Evolutionary conservation across 2,113 vertebrate species (phyloP).

Genomic region (Brachypodius melanocephalos): DNA sequence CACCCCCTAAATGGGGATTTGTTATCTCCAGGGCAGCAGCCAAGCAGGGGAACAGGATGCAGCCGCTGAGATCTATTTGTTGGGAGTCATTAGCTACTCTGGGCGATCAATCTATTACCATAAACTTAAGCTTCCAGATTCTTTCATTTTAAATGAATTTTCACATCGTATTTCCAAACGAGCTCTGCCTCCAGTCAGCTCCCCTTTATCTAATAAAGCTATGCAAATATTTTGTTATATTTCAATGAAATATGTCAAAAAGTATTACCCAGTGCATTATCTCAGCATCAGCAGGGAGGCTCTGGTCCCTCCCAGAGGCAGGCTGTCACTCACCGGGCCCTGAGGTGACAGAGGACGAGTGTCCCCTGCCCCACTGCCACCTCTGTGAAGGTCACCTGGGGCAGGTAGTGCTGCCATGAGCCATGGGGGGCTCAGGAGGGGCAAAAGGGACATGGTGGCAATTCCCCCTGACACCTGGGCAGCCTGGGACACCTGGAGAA

Average conservation of each 20-base stretch:
- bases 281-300: conserved; percentile 30
- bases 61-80: conserved; percentile 42
- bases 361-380: neutral
- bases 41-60: neutral
- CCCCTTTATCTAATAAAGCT: conserved; percentile 79
- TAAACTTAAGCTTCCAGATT: conserved; percentile 73
- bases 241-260: conserved; percentile 74
- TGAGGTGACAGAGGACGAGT: accelerated
- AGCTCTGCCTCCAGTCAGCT: conserved; percentile 76
- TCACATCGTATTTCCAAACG: conserved; percentile 75
- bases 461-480: neutral
- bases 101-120: conserved; percentile 71
- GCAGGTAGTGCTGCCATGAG: neutral
- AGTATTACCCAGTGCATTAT: conserved; percentile 66
- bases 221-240: conserved; percentile 81
- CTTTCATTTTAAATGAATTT: conserved; percentile 79
- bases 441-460: neutral
- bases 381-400: neutral
- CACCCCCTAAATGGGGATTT: neutral
- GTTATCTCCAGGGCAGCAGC: neutral
- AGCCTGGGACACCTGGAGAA: neutral
- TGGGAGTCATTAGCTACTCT: conserved; percentile 71
- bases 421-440: neutral
- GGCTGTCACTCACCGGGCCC: neutral
- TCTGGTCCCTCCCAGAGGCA: neutral